Evolutionary conservation across 35 echinoderm and acorn worm species (phyloP).

Genomic region (Eucidaris tribuloides): DNA sequence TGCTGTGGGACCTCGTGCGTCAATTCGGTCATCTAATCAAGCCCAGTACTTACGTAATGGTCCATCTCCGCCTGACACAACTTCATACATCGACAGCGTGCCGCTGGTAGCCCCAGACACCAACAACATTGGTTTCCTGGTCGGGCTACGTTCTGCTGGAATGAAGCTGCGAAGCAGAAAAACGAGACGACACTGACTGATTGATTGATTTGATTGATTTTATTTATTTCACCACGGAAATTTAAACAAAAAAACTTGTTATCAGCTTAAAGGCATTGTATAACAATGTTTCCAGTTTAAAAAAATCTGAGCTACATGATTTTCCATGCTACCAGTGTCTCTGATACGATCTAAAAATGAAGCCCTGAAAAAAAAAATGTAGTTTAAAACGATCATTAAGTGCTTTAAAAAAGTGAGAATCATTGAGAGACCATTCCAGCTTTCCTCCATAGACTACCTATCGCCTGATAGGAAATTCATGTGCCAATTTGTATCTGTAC

Average conservation of each 20-base stretch:
- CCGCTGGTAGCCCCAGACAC: slow-evolving; percentile 59
- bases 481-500: too few species aligned
- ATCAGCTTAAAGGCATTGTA: not conserved
- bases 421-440: too few species aligned
- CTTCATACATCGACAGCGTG: slow-evolving; percentile 53
- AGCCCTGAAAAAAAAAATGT: too few species aligned
- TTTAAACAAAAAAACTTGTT: not conserved
- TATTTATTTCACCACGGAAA: not conserved
- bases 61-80: not conserved
- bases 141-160: not conserved
- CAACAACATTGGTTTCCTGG: slow-evolving; percentile 13
- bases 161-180: slow-evolving; percentile 38
- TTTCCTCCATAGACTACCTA: too few species aligned
- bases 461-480: too few species aligned
- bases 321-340: not conserved
- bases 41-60: too few species aligned
- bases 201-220: too few species aligned
- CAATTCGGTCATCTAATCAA: too few species aligned
- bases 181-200: not conserved
- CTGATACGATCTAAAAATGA: not conserved
- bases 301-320: not conserved
- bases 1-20: too few species aligned
- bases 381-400: too few species aligned
- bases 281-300: not conserved
- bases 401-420: too few species aligned